Evolutionary conservation across 2,888 invertebrate genomes (phyloP).

Genomic region (Polymixis lichenea): DNA sequence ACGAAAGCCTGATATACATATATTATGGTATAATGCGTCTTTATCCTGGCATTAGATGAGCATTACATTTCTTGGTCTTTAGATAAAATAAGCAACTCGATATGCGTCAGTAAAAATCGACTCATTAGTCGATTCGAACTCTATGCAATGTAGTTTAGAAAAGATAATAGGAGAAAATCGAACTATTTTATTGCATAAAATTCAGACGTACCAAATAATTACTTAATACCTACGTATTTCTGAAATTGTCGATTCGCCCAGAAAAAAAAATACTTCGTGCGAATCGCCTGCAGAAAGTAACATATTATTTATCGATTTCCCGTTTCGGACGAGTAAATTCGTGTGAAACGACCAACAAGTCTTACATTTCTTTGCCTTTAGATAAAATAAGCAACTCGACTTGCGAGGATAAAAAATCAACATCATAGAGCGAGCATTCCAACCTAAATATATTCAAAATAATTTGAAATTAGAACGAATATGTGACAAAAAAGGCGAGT

Average conservation of each 20-base stretch:
- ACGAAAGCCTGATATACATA: slow-evolving; percentile 60
- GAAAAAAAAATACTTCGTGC: no score
- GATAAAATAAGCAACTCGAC: slow-evolving; percentile 30
- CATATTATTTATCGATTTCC: no score
- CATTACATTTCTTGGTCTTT: slow-evolving; percentile 52
- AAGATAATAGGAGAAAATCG: no score
- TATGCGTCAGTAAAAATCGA: slow-evolving; percentile 1
- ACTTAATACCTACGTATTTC: no score
- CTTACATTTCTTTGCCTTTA: slow-evolving; percentile 49
- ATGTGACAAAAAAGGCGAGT: slow-evolving; percentile 52
- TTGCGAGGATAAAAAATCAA: slow-evolving; percentile 6
- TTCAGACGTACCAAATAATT: no score
- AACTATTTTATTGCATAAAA: no score
- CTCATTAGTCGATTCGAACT: no score
- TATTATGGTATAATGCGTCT: slow-evolving; percentile 60
- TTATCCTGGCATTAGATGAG: slow-evolving; percentile 53
- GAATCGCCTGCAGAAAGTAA: no score
- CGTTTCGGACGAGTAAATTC: no score
- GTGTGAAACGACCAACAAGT: not conserved
- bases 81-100: slow-evolving; percentile 29
- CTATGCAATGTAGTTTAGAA: no score
- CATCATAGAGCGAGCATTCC: slow-evolving; percentile 25
- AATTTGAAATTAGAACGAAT: slow-evolving; percentile 62
- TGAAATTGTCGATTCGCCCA: no score
- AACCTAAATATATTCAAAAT: slow-evolving; percentile 44